Evolutionary conservation across 2,797 vertebrate genomes (phyloP), one percentile per base, ranked within the genome.

Genomic region (Synaphobranchus kaupii): DNA sequence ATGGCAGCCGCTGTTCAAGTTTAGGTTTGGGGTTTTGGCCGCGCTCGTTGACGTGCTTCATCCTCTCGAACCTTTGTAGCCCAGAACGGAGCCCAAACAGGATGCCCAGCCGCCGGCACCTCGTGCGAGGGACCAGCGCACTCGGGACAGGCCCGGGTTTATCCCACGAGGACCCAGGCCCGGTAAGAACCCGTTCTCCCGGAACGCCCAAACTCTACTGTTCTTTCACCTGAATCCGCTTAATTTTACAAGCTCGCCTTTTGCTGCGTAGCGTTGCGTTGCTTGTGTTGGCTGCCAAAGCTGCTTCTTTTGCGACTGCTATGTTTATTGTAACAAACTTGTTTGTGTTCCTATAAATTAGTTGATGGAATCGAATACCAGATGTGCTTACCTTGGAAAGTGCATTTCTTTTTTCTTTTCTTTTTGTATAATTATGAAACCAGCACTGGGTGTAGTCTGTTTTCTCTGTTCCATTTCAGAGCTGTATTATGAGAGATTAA

Each of bases 71-170:
- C 31, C 2, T 86, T 95, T 85, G 39, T 92, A 97, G 96, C 94
- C 95, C 73, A 94, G 97, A 93, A 94, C 95, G 90, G 97, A 97
- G 93, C 88, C 93, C 88, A 97, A 97, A 90, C 94, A 94, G 15
- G 97, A 97, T 92, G 90, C 93, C 89, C 97, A 96, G 66, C 93
- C 94, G 86, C 96, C 94, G 0, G 92, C 96, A 83, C 93, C 95
- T 84, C 94, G 96, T 20, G 92, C 95, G 15, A 94, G 96, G 90
- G 96, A 97, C 56, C 97, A 97, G 28, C 94, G 96, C 78, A 95
- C 96, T 68, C 94, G 97, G 83, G 97, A 97, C 86, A 91, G 97
- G 88, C 95, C 95, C 0, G 95, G 95, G 10, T 97, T 97, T 85
- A 94, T 94, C 0, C 94, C 95, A 1, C 94, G 97, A 89, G 97